A percentile compares a stretch with the other conserved stretches of the same genome.
Evolutionary conservation across 2,888 invertebrate species (phyloP).

Genomic region (Uloborus plumipes): DNA sequence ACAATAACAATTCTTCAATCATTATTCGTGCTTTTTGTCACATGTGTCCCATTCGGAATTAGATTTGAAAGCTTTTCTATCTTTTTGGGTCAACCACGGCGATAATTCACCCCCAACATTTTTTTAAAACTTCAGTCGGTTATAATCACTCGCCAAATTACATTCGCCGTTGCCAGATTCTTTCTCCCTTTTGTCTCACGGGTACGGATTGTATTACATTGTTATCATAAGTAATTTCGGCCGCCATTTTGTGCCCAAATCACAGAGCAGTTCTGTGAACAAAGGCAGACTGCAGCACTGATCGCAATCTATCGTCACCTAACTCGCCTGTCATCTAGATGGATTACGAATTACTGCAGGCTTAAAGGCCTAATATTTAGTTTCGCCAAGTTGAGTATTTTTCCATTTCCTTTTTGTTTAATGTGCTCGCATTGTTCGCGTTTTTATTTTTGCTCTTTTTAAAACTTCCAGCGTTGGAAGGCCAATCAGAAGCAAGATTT

Average conservation of each 20-base stretch:
- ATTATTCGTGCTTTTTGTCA: too few species aligned
- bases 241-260: constrained; percentile 9
- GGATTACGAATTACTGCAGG: constrained; percentile 24
- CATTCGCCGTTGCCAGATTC: constrained; percentile 9
- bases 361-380: constrained; percentile 29
- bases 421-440: background rate
- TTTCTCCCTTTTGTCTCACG: constrained; percentile 46
- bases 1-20: too few species aligned
- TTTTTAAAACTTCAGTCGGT: constrained; percentile 11
- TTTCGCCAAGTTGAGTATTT: constrained; percentile 33
- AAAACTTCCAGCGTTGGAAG: too few species aligned
- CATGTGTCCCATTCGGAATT: too few species aligned
- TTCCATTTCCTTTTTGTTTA: background rate
- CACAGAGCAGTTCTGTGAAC: constrained; percentile 1
- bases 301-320: constrained; percentile 15
- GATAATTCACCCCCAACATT: constrained; percentile 9
- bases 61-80: background rate
- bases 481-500: too few species aligned
- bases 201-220: constrained; percentile 43
- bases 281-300: constrained; percentile 9
- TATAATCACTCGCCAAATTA: constrained; percentile 32
- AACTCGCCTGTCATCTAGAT: background rate
- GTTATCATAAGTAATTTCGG: constrained; percentile 6
- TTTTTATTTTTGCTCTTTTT: constrained; percentile 13
- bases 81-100: constrained; percentile 38